phyloP scores from a whole-genome alignment of 2,888 invertebrate genomes.

The Lasioglossum marginatum region DNA sequence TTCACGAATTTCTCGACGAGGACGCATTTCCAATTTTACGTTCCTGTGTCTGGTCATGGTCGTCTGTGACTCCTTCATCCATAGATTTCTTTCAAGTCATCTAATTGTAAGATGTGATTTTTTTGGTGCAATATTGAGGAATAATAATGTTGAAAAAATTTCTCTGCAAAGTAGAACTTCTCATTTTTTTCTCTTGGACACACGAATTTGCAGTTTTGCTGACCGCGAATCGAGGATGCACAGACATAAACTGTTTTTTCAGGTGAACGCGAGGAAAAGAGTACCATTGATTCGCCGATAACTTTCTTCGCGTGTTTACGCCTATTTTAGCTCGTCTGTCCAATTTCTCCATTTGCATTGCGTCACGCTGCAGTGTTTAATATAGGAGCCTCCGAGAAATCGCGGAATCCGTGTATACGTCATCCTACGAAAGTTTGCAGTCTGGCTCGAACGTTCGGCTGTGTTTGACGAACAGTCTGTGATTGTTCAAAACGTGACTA shows the following conservation, averaged over 20 bases:
- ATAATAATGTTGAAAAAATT: background rate
- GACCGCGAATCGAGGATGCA: slow-evolving; percentile 2
- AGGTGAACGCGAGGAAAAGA: slow-evolving; percentile 33
- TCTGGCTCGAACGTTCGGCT: background rate
- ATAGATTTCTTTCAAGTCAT: background rate
- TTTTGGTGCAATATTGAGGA: background rate
- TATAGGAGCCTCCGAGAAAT: background rate
- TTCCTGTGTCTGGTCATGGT: background rate
- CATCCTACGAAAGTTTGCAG: background rate
- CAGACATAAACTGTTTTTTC: slow-evolving; percentile 56
- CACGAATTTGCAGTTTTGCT: slow-evolving; percentile 2
- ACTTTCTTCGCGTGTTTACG: slow-evolving; percentile 25
- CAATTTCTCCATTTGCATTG: slow-evolving; percentile 7
- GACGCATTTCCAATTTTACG: slow-evolving; percentile 24
- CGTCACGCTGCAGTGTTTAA: background rate
- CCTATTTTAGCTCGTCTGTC: slow-evolving; percentile 24
- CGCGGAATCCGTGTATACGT: background rate
- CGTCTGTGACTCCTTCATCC: background rate
- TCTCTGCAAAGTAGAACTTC: background rate
- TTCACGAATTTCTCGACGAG: background rate
- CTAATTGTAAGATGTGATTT: background rate
- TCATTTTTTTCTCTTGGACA: background rate
- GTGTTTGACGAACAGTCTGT: background rate
- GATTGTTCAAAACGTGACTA: background rate
- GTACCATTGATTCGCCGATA: slow-evolving; percentile 31